A percentile compares a stretch with the other conserved stretches of the same genome.
Evolutionary conservation across 2,888 invertebrate species (phyloP).

Genomic region (Falcaria lacertinaria): DNA sequence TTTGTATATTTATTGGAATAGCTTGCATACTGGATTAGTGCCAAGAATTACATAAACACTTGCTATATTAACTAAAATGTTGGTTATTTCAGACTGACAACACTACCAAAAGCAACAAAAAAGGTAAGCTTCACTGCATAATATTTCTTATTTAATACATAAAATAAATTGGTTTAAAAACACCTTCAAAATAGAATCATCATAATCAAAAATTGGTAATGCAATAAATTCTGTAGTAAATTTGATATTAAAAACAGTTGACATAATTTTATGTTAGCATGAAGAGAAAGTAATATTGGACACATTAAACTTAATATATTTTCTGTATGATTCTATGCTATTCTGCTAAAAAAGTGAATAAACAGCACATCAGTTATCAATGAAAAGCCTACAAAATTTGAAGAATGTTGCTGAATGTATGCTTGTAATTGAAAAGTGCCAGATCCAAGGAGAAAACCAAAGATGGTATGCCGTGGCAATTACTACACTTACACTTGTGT

Average conservation of each 20-base stretch:
- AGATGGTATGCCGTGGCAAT: neutral
- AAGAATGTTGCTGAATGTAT: neutral
- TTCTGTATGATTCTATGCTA: too few relatives aligned
- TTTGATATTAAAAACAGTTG: too few relatives aligned
- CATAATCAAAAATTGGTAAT: too few relatives aligned
- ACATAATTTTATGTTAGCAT: too few relatives aligned
- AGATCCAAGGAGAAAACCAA: neutral
- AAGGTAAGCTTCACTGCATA: constrained; percentile 65
- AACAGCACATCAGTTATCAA: neutral
- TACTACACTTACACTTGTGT: neutral
- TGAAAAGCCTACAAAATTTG: neutral
- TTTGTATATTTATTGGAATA: constrained; percentile 21
- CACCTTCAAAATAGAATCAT: too few relatives aligned
- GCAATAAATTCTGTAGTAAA: too few relatives aligned
- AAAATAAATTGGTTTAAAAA: neutral
- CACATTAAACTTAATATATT: too few relatives aligned
- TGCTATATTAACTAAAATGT: constrained; percentile 13
- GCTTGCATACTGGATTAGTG: constrained; percentile 30
- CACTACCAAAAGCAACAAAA: constrained; percentile 70
- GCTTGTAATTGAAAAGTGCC: neutral
- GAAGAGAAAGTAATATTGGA: too few relatives aligned
- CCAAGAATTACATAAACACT: constrained; percentile 26
- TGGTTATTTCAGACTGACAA: constrained; percentile 76
- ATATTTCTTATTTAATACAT: constrained; percentile 2
- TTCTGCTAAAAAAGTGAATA: neutral